These are phyloP conservation scores for Drosophila diplacantha DNA, from an alignment of 2,888 invertebrate genomes.

Conservation along the genomic window DNA sequence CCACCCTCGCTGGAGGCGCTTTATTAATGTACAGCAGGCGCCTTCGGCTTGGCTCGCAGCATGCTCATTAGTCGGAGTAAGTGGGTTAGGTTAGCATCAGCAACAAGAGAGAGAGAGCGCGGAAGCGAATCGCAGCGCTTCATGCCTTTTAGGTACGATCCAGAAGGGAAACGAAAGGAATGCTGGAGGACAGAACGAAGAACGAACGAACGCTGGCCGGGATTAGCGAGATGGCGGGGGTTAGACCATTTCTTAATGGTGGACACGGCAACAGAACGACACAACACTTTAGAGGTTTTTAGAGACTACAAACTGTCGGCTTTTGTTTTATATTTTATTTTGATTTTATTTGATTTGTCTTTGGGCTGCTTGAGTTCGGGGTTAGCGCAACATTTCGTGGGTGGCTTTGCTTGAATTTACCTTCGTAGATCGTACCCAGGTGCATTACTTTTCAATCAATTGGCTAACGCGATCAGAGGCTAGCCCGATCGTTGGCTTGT, in stretches of 20 bases:
- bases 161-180: constrained; percentile 73
- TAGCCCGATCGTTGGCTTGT: constrained; percentile 21
- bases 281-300: constrained; percentile 54
- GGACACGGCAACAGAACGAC: constrained; percentile 30
- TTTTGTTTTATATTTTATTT: constrained; percentile 8
- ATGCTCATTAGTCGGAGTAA: constrained; percentile 57
- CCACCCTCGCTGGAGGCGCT: constrained; percentile 12
- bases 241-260: constrained; percentile 14
- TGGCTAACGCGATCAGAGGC: constrained; percentile 20
- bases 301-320: constrained; percentile 66
- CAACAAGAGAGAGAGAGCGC: constrained; percentile 25
- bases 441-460: constrained; percentile 52
- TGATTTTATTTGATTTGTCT: constrained; percentile 2
- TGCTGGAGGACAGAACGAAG: constrained; percentile 28
- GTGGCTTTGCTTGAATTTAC: constrained; percentile 73
- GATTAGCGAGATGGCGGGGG: constrained; percentile 28
- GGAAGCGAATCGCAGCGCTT: constrained; percentile 12
- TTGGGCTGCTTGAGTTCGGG: constrained; percentile 49
- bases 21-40: constrained; percentile 22
- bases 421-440: constrained; percentile 78
- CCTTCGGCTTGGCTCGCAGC: constrained; percentile 18
- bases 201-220: constrained; percentile 18
- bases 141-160: constrained; percentile 78
- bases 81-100: constrained; percentile 56
- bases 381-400: constrained; percentile 67